Conservation (phyloP, 2,888 invertebrate genomes). For the Pandemis heparana region DNA sequence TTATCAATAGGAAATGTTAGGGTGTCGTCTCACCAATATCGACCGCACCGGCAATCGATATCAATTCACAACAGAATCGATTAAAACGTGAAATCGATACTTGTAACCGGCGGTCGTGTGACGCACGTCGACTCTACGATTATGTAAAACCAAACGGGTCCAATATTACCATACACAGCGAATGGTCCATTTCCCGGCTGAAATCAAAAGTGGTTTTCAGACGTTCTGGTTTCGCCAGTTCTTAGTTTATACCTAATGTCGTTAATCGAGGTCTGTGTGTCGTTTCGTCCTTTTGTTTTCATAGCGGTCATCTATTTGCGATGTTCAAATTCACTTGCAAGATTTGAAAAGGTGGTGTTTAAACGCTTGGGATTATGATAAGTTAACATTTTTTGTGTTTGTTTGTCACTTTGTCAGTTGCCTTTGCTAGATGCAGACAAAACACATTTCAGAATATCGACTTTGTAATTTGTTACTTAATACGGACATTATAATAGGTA, state of each 20-base stretch:
- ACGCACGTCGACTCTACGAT: background rate
- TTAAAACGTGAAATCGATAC: conserved; percentile 14
- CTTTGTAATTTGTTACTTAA: too few species aligned
- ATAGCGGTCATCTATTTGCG: too few species aligned
- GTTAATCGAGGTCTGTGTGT: background rate
- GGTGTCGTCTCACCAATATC: background rate
- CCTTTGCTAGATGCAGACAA: too few species aligned
- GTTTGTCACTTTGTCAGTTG: too few species aligned
- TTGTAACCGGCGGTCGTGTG: background rate
- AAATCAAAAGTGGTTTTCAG: conserved; percentile 72
- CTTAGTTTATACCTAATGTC: conserved; percentile 1
- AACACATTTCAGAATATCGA: too few species aligned
- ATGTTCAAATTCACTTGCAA: too few species aligned
- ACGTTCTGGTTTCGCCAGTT: conserved; percentile 24
- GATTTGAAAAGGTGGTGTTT: too few species aligned
- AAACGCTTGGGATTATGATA: too few species aligned
- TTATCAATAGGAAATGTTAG: background rate
- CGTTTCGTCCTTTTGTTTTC: background rate
- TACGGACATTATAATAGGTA: too few species aligned
- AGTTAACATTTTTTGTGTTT: too few species aligned
- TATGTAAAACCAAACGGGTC: conserved; percentile 13
- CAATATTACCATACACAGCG: conserved; percentile 35
- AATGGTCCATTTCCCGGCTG: conserved; percentile 49
- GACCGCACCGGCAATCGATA: background rate
- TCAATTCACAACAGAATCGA: conserved; percentile 6